phyloP scores from a whole-genome alignment of 2,113 vertebrate species.

The Silurus asotus region DNA sequence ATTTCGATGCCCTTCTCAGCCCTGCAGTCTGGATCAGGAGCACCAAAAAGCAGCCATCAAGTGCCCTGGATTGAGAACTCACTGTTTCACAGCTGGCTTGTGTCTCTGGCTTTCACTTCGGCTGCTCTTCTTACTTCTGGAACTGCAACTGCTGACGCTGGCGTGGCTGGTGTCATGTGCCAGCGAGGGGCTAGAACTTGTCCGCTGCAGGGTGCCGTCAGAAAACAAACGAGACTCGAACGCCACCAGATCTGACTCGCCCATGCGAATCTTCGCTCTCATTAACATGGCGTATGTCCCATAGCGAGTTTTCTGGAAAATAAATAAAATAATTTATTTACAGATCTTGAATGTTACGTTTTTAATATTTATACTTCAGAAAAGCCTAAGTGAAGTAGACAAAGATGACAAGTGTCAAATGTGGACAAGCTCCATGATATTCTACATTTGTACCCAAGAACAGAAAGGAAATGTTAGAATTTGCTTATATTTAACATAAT shows the following conservation, averaged over 20 bases:
- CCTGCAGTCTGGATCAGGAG: constrained; percentile 14
- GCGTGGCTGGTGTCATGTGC: constrained; percentile 68
- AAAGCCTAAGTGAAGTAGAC: background rate
- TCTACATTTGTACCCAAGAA: background rate
- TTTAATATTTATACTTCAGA: background rate
- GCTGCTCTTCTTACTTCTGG: constrained; percentile 63
- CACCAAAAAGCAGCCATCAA: background rate
- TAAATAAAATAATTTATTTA: background rate
- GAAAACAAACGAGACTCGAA: constrained; percentile 85
- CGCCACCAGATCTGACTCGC: constrained; percentile 80
- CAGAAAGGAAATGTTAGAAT: background rate
- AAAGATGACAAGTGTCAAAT: background rate
- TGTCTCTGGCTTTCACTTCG: constrained; percentile 67
- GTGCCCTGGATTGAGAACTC: constrained; percentile 30
- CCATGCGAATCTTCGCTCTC: constrained; percentile 83
- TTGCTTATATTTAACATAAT: background rate
- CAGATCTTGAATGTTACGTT: background rate
- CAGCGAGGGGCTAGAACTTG: constrained; percentile 82
- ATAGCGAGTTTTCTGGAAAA: constrained; percentile 88
- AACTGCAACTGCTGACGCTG: constrained; percentile 35
- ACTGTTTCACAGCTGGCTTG: constrained; percentile 59
- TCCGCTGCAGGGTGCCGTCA: constrained; percentile 78
- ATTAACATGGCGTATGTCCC: constrained; percentile 90
- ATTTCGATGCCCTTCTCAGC: constrained; percentile 19
- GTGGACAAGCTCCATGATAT: too few relatives aligned